Conservation (phyloP, 2,797 vertebrate species). For the Pantherophis vulpinus region DNA sequence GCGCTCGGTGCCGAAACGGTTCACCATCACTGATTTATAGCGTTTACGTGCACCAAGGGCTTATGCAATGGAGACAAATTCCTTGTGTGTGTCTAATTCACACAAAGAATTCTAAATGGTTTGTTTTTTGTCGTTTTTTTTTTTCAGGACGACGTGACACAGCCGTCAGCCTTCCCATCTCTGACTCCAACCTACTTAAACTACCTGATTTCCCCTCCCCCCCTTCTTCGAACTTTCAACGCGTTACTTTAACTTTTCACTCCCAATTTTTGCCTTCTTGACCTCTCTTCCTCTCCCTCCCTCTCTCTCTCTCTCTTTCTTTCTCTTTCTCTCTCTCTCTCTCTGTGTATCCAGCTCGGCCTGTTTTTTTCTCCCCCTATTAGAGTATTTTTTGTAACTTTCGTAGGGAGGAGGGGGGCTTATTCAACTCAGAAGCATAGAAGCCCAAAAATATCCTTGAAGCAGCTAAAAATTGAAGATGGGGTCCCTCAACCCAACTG, state of each 20-base stretch:
- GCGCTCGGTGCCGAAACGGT: too few species aligned
- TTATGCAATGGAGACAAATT: too few species aligned
- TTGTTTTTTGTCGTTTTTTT: not conserved
- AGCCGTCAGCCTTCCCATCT: not conserved
- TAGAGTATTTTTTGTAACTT: not conserved
- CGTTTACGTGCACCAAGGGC: too few species aligned
- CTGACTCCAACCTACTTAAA: not conserved
- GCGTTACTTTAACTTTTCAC: not conserved
- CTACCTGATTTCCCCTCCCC: not conserved
- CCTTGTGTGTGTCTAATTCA: too few species aligned
- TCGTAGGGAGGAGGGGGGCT: not conserved
- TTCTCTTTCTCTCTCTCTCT: too few species aligned
- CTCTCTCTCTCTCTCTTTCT: too few species aligned
- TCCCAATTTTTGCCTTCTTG: not conserved
- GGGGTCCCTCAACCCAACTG: not conserved
- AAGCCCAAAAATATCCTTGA: not conserved
- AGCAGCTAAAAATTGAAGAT: not conserved
- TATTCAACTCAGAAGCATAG: accelerated
- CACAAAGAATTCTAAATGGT: too few species aligned
- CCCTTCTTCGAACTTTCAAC: not conserved
- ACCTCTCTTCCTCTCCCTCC: not conserved
- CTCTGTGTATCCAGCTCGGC: not conserved
- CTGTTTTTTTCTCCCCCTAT: not conserved
- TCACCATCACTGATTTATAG: too few species aligned
- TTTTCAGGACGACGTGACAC: not conserved